A percentile compares a stretch with the other conserved stretches of the same genome.
Conservation (phyloP, 2,113 vertebrate species). For the Xiphorhynchus elegans region DNA sequence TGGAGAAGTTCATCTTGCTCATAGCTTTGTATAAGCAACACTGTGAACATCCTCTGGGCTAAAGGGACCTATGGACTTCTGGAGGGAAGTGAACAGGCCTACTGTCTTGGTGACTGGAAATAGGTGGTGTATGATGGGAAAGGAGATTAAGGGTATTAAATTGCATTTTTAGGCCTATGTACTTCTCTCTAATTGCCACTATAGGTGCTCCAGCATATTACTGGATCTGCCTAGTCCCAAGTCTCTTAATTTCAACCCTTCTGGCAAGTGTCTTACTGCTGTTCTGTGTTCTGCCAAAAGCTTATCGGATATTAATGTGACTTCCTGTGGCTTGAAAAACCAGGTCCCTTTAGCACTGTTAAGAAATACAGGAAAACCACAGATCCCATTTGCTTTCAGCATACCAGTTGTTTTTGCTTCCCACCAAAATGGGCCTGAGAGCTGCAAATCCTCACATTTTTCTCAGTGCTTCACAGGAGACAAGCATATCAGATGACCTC, state of each 20-base stretch:
- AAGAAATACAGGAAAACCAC: slow-evolving; percentile 50
- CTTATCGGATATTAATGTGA: slow-evolving; percentile 34
- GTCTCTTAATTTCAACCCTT: not conserved
- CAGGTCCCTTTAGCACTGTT: slow-evolving; percentile 16
- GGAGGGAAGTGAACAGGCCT: not conserved
- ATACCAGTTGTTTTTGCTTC: not conserved
- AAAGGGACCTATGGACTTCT: not conserved
- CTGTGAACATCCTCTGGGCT: not conserved
- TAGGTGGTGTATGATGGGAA: not conserved
- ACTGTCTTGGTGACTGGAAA: not conserved
- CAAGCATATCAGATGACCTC: slow-evolving; percentile 29
- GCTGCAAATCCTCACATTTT: slow-evolving; percentile 12
- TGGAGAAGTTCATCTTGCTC: not conserved
- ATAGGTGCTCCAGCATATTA: not conserved
- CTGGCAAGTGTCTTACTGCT: not conserved
- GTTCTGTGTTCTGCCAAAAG: slow-evolving; percentile 36
- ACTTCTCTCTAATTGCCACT: not conserved
- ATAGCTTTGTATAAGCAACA: not conserved
- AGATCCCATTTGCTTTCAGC: slow-evolving; percentile 38
- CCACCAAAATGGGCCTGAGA: slow-evolving; percentile 29
- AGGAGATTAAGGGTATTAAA: not conserved
- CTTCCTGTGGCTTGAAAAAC: slow-evolving; percentile 34
- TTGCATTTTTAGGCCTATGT: not conserved
- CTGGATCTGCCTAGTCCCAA: not conserved
- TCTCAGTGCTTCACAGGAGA: not conserved